Evolutionary conservation across 2,888 invertebrate genomes (phyloP).

Genomic region (Tubulanus polymorphus): DNA sequence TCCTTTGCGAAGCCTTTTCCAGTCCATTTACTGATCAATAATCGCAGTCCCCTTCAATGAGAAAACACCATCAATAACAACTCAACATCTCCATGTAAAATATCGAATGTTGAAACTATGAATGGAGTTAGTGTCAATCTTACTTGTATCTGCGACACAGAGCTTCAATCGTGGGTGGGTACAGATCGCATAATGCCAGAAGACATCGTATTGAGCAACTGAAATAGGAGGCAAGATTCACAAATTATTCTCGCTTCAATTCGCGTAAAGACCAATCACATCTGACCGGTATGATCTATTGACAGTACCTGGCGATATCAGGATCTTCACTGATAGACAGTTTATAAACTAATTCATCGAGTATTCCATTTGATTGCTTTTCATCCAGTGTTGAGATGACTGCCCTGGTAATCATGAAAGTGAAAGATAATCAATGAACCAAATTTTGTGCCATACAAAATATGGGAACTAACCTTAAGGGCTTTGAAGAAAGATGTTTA

Average conservation of each 20-base stretch:
- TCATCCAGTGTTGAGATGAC: constrained; percentile 33
- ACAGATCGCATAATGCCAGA: constrained; percentile 41
- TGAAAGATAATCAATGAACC: constrained; percentile 3
- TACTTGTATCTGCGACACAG: constrained; percentile 45
- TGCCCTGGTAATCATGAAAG: constrained; percentile 28
- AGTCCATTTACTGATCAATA: constrained; percentile 41
- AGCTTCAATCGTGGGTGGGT: constrained; percentile 39
- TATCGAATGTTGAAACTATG: background rate
- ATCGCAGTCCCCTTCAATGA: constrained; percentile 37
- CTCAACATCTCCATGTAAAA: background rate
- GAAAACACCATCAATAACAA: background rate
- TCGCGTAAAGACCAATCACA: too few relatives aligned
- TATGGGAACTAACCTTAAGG: too few relatives aligned
- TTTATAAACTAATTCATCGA: constrained; percentile 51
- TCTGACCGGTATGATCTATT: too few relatives aligned
- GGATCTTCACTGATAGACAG: constrained; percentile 38
- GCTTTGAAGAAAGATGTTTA: too few relatives aligned
- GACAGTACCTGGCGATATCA: constrained; percentile 36
- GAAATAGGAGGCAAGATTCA: too few relatives aligned
- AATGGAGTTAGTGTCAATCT: constrained; percentile 12
- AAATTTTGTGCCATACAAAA: background rate
- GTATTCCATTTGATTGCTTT: constrained; percentile 32
- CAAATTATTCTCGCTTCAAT: too few relatives aligned
- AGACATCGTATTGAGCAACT: constrained; percentile 41
- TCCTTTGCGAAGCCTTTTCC: constrained; percentile 42